These are phyloP conservation scores for Sinotaia quadrata DNA, from an alignment of 2,888 invertebrate species.

Conservation along the genomic window DNA sequence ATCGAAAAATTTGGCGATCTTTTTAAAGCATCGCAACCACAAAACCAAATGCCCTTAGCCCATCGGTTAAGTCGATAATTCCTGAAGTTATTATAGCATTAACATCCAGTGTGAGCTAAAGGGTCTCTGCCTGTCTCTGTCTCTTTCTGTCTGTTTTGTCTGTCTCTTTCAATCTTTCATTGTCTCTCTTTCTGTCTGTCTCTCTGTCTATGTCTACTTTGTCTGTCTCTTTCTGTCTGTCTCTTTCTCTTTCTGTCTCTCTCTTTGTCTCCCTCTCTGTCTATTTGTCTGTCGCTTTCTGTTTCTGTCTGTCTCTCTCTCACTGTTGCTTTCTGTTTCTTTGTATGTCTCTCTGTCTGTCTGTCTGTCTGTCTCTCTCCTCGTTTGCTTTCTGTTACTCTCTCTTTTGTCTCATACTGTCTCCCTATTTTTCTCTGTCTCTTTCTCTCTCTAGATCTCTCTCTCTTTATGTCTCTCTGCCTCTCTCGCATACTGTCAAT, in stretches of 20 bases:
- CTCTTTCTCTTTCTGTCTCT: slow-evolving; percentile 10
- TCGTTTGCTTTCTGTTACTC: too few relatives aligned
- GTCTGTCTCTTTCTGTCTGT: not conserved
- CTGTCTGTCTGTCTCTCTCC: slow-evolving; percentile 21
- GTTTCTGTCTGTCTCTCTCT: slow-evolving; percentile 25
- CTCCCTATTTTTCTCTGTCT: slow-evolving; percentile 3
- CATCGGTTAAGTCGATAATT: too few relatives aligned
- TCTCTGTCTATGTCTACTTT: not conserved
- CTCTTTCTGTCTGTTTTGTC: too few relatives aligned
- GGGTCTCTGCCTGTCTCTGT: too few relatives aligned
- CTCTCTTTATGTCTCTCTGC: slow-evolving; percentile 1
- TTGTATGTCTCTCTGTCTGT: slow-evolving; percentile 16
- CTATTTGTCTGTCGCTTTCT: too few relatives aligned
- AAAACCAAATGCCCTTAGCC: too few relatives aligned
- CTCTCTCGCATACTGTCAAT: not conserved
- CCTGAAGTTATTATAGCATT: too few relatives aligned
- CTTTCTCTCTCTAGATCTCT: slow-evolving; percentile 1
- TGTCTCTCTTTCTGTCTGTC: not conserved
- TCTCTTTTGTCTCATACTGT: slow-evolving; percentile 8
- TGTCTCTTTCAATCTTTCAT: not conserved
- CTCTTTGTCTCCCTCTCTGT: not conserved
- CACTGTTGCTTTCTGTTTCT: slow-evolving; percentile 20
- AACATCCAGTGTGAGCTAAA: too few relatives aligned
- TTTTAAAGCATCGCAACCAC: too few relatives aligned
- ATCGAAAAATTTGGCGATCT: too few relatives aligned